Base-by-base conservation (phyloP, 2,888 invertebrate species). In the Agrotis puta region DNA sequence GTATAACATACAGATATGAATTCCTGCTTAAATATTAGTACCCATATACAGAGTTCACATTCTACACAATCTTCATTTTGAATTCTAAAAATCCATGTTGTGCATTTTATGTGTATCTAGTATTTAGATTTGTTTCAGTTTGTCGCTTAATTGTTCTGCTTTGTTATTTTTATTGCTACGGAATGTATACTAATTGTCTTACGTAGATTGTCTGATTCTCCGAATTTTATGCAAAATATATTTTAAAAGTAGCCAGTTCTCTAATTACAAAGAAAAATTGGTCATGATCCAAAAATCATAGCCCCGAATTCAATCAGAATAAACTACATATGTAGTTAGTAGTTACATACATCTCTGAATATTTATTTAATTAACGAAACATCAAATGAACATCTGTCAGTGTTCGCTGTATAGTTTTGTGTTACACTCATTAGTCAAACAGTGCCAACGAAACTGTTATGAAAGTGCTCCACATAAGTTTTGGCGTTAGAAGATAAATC, bases 381-480 rank as follows among this genome's bases (percentile, higher is more conserved):
- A 75, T 58, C 67, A 54, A 57, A 69, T 63, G 57, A 79, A 82
- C 83, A 82, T 79, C 61, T 83, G 75, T 71, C 65, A 63, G 80
- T 79, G 59, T 74, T 62, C 79, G 81, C 68, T 74, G 70, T 68
- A 76, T 74, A 83, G 72, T 81, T 84, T 88, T 82, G 81, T 84
- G 85, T 84, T 82, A 85, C 83, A 85, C 83, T 85, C 83, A 87
- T 89, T 85, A 87, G 88, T 87, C 88, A 88, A 88, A 87, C 86
- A 78, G 84, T 91, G 91, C 90, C 92, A 90, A 87, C 87, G 81
- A 68, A 82, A 80, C 79, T 77, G 86, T 89, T 91, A 90, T 92
- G 89, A 91, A 90, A 92, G 89, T 91, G 92, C 74, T 88, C 92
- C 70, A 92, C 87, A 88, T 92, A 86, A 81, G 72, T 85, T 89